Evolutionary conservation across 2,113 vertebrate species (phyloP), one percentile per base, ranked within the genome.

Genomic region (Channa maculata): DNA sequence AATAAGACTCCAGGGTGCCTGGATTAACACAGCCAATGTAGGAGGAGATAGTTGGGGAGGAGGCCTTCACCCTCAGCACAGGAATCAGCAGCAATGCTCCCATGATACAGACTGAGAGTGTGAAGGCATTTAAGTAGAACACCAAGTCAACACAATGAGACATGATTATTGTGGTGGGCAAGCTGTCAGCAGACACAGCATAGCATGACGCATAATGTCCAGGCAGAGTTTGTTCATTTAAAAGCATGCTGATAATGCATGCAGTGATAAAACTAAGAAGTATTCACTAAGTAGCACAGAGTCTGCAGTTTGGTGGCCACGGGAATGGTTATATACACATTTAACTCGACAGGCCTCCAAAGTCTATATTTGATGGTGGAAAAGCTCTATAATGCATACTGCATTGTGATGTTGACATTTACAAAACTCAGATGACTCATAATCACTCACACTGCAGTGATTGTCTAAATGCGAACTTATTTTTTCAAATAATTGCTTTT

Each of bases 161-260:
- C 52, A 14, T 57, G 69, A 59, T 58, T 57, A 75, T 46, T 41
- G 67, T 68, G 83, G 69, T 63, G 71, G 58, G 77, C 69, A 78
- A 74, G 83, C 83, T 81, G 75, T 85, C 69, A 71, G 82, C 60
- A 77, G 79, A 83, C 77, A 70, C 64, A 85, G 79, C 79, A 71
- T 53, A 85, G 87, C 85, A 89, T 89, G 87, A 80, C 48, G 70
- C 76, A 74, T 52, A 60, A 72, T 85, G 65, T 86, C 74, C 72
- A 57, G 76, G 60, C 77, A 83, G 48, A 83, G 69, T 71, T 71
- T 81, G 67, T 78, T 73, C 8, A 45, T 80, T 83, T 72, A 79
- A 82, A 82, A 85, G 91, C 89, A 92, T 92, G 91, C 80, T 80
- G 71, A 52, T 79, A 82, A 89, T 82, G 91, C 89, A 92, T 91